Evolutionary conservation across 2,113 vertebrate genomes (phyloP).

Genomic region (Tetrao urogallus): DNA sequence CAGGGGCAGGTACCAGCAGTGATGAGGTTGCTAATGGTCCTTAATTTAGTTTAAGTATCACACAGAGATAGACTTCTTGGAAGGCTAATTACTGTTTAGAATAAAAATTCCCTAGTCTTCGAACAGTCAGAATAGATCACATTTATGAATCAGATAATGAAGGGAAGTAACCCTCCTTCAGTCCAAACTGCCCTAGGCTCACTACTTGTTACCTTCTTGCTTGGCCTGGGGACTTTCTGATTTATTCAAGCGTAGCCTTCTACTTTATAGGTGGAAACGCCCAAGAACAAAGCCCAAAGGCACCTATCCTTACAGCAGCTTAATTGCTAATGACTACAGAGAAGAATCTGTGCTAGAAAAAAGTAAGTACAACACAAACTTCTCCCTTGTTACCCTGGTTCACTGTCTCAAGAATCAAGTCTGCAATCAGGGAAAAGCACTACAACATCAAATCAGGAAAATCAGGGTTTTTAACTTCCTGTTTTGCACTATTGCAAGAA

Average conservation of each 20-base stretch:
- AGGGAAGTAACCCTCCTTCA: background rate
- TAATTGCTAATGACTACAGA: background rate
- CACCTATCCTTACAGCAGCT: background rate
- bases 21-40: background rate
- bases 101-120: background rate
- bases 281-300: background rate
- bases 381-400: background rate
- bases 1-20: background rate
- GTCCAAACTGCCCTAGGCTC: background rate
- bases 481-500: slow-evolving; percentile 11
- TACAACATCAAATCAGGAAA: background rate
- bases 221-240: background rate
- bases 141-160: fast-evolving
- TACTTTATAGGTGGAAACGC: background rate
- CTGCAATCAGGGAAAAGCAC: background rate
- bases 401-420: background rate
- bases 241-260: background rate
- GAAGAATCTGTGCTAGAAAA: background rate
- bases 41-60: background rate
- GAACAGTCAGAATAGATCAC: background rate
- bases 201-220: background rate
- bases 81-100: background rate
- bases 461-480: slow-evolving; percentile 1
- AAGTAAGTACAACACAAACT: background rate
- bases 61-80: background rate